Percentiles rank a stretch among this genome's conserved stretches.
Evolutionary conservation across 92 coral and sea anemone species (phyloP).

Genomic region (Virgularia gustaviana): DNA sequence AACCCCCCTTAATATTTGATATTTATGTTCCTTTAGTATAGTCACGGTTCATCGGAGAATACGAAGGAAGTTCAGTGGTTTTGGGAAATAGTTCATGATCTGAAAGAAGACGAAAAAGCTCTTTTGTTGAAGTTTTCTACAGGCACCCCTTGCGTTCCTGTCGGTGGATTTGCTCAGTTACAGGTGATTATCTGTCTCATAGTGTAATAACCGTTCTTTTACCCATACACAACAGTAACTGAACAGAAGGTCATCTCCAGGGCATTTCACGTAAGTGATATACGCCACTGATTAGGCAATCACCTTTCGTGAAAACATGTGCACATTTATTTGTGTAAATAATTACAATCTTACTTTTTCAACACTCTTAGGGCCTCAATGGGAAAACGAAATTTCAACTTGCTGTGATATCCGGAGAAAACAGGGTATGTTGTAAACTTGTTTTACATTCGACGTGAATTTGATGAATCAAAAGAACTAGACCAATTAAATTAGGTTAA

Average conservation of each 20-base stretch:
- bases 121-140: conserved; percentile 82
- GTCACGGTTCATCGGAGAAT: background rate
- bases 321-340: background rate
- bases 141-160: conserved; percentile 85
- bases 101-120: conserved; percentile 93
- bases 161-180: conserved; percentile 85
- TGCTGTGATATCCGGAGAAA: conserved; percentile 51
- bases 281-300: too few species aligned
- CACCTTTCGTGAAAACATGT: too few species aligned
- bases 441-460: background rate
- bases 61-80: conserved; percentile 71
- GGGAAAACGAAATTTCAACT: conserved; percentile 69
- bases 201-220: background rate
- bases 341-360: background rate
- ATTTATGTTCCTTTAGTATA: conserved; percentile 35
- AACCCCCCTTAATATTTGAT: background rate
- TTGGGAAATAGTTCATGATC: conserved; percentile 66
- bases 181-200: conserved; percentile 57
- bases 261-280: too few species aligned
- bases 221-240: background rate
- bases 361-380: conserved; percentile 55
- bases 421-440: conserved; percentile 62
- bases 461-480: too few species aligned
- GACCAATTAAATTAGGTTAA: background rate
- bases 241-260: background rate